A percentile compares a stretch with the other conserved stretches of the same genome.
Conservation (phyloP, 2,797 vertebrate species). For the Nannoperca australis region DNA sequence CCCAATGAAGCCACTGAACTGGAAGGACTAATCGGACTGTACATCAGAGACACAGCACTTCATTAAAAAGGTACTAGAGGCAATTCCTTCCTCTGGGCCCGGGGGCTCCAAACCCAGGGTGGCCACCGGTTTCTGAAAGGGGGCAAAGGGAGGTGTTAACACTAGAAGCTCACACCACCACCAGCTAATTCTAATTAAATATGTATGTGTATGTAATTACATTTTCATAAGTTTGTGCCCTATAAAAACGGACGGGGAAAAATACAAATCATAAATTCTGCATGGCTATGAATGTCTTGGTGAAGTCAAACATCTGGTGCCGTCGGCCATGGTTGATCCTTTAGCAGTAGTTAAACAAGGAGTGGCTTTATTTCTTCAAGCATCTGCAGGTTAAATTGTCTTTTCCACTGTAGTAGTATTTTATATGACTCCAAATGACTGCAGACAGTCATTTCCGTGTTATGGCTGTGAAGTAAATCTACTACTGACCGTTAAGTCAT, state of each 20-base stretch:
- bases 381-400: background rate
- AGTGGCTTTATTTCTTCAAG: background rate
- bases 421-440: background rate
- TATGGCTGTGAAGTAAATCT: background rate
- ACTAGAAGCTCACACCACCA: conserved; percentile 44
- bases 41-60: conserved; percentile 30
- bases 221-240: background rate
- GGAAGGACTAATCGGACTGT: conserved; percentile 54
- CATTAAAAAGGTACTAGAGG: conserved; percentile 27
- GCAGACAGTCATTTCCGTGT: background rate
- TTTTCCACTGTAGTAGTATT: conserved; percentile 15
- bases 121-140: conserved; percentile 60
- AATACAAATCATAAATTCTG: conserved; percentile 27
- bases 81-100: conserved; percentile 29
- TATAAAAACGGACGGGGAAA: background rate
- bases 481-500: background rate
- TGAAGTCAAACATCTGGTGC: conserved; percentile 43
- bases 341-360: background rate
- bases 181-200: conserved; percentile 19
- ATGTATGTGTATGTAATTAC: conserved; percentile 4
- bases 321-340: background rate
- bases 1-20: conserved; percentile 41
- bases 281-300: background rate
- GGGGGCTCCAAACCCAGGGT: conserved; percentile 4
- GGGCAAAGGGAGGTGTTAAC: conserved; percentile 41